These are phyloP conservation scores for Formicarius rufipectus DNA, from an alignment of 2,113 vertebrate species.

Conservation along the genomic window DNA sequence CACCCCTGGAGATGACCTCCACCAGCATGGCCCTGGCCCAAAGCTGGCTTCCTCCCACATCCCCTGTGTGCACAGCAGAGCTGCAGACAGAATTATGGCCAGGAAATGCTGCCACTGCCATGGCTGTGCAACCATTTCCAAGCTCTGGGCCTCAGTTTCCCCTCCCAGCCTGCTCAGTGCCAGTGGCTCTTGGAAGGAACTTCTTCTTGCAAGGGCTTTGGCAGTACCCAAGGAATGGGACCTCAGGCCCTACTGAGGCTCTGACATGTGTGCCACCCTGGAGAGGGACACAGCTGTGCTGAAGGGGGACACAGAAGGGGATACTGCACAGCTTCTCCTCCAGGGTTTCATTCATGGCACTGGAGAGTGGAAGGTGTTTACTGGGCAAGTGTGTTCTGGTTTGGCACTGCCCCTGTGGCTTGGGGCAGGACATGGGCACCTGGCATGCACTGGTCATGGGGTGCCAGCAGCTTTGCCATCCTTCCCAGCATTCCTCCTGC, in stretches of 20 bases:
- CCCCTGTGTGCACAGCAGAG: background rate
- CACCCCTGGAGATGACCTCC: background rate
- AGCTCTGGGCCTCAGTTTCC: background rate
- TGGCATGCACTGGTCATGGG: rapidly evolving
- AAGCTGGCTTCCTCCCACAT: background rate
- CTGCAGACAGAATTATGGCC: background rate
- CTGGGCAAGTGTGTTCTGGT: background rate
- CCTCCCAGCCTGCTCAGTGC: background rate
- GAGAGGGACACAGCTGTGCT: background rate
- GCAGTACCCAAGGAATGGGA: background rate
- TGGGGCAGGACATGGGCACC: background rate
- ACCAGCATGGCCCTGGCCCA: background rate
- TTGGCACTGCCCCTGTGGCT: background rate
- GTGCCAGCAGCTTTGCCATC: background rate
- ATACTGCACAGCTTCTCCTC: background rate
- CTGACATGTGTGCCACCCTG: background rate
- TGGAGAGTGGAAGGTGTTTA: too few species aligned
- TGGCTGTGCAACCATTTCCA: background rate
- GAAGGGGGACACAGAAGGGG: too few species aligned
- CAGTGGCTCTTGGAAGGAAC: background rate
- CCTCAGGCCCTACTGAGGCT: background rate
- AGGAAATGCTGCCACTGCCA: background rate
- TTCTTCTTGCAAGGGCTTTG: background rate
- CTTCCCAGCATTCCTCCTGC: background rate
- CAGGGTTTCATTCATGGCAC: background rate